Evolutionary conservation across 1,140 invertebrate genomes (phyloP).

Genomic region (Odontomachus brunneus): DNA sequence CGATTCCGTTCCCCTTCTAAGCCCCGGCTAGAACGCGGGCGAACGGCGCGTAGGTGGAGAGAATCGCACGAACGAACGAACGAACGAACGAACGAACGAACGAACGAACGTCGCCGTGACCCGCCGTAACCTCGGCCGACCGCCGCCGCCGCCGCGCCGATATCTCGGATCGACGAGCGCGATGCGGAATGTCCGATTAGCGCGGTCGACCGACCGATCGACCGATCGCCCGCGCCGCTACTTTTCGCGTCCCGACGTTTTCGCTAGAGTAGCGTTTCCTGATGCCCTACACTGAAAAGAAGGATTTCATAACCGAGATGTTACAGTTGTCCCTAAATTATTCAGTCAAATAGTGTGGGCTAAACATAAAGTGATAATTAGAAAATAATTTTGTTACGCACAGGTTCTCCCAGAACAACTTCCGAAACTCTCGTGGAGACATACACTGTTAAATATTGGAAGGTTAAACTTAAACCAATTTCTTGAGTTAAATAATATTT

Average conservation of each 20-base stretch:
- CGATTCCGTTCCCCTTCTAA: constrained; percentile 55
- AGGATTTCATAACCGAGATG: too few species aligned
- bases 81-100: constrained; percentile 59
- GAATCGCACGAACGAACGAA: neutral
- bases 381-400: too few species aligned
- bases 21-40: neutral
- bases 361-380: too few species aligned
- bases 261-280: too few species aligned
- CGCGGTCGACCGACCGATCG: constrained; percentile 68
- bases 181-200: constrained; percentile 79
- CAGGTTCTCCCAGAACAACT: too few species aligned
- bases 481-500: too few species aligned
- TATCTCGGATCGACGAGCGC: constrained; percentile 74
- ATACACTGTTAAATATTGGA: too few species aligned
- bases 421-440: too few species aligned
- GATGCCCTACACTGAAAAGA: too few species aligned
- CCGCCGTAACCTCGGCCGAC: constrained; percentile 74
- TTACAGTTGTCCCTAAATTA: too few species aligned
- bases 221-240: constrained; percentile 26
- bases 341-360: too few species aligned
- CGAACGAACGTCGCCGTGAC: constrained; percentile 71
- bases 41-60: constrained; percentile 27
- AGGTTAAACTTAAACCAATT: too few species aligned
- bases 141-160: constrained; percentile 53
- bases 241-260: neutral